Conservation (phyloP, 2,797 vertebrate genomes). For the Alfaro cultratus region DNA sequence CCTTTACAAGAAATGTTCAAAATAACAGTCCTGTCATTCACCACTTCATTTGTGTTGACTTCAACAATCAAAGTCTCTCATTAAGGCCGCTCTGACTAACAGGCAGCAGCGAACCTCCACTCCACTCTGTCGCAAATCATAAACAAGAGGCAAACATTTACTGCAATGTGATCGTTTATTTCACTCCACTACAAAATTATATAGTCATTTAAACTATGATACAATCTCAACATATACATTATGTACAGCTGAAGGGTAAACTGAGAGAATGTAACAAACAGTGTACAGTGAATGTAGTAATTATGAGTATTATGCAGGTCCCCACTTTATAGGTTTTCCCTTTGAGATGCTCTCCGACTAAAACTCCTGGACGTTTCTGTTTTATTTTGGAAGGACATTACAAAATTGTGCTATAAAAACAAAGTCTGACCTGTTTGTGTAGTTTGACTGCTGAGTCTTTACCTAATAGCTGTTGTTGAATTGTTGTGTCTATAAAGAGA, state of each 20-base stretch:
- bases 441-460: constrained; percentile 3
- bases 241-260: constrained; percentile 76
- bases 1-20: constrained; percentile 48
- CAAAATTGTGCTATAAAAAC: constrained; percentile 67
- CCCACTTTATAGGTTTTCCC: constrained; percentile 18
- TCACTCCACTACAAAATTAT: constrained; percentile 85
- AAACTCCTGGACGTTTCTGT: neutral
- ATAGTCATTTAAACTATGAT: constrained; percentile 79
- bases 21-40: constrained; percentile 54
- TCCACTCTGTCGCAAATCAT: constrained; percentile 14
- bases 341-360: neutral
- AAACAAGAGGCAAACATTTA: constrained; percentile 46
- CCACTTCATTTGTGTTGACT: constrained; percentile 32
- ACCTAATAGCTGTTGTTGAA: neutral
- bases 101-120: constrained; percentile 13
- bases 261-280: constrained; percentile 53
- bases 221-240: constrained; percentile 84
- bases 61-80: constrained; percentile 45
- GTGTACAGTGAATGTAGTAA: constrained; percentile 61
- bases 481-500: neutral
- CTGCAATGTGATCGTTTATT: constrained; percentile 80
- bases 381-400: constrained; percentile 11
- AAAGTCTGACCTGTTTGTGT: constrained; percentile 13
- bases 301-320: constrained; percentile 34
- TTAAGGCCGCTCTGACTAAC: constrained; percentile 45